phyloP scores from a whole-genome alignment of 2,113 vertebrate genomes.

The Sarotherodon lohbergeri region DNA sequence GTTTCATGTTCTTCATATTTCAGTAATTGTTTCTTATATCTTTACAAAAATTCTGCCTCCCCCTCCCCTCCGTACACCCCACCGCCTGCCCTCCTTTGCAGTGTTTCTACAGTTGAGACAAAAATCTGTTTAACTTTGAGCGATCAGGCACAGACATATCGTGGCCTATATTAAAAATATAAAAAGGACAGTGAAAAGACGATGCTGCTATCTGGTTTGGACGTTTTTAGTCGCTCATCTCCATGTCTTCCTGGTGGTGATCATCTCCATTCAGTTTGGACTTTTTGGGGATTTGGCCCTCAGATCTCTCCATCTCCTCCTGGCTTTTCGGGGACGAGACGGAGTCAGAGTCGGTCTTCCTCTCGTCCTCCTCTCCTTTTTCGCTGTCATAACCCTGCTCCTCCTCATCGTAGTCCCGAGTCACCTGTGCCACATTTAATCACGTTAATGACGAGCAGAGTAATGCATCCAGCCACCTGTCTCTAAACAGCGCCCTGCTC shows the following conservation, averaged over 20 bases:
- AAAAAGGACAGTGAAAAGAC: constrained; percentile 69
- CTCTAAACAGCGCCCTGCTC: neutral
- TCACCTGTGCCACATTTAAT: constrained; percentile 82
- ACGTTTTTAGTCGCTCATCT: constrained; percentile 90
- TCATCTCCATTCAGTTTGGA: constrained; percentile 94
- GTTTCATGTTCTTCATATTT: constrained; percentile 33
- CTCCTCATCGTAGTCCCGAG: constrained; percentile 95
- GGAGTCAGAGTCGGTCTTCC: constrained; percentile 75
- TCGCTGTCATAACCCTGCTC: constrained; percentile 97
- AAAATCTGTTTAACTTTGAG: constrained; percentile 36
- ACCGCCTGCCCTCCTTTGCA: constrained; percentile 26
- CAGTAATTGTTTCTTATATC: constrained; percentile 51
- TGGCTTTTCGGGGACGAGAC: constrained; percentile 76
- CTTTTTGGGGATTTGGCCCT: constrained; percentile 73
- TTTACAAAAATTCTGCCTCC: constrained; percentile 44
- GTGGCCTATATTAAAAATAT: constrained; percentile 65
- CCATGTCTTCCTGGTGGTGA: constrained; percentile 97
- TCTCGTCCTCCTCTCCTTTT: constrained; percentile 85
- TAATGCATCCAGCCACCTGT: neutral
- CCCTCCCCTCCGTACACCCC: constrained; percentile 48
- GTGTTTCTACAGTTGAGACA: constrained; percentile 69
- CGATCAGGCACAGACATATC: constrained; percentile 42
- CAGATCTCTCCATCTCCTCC: constrained; percentile 71
- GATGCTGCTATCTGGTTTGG: constrained; percentile 24
- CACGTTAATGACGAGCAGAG: neutral